Percentiles rank a stretch among this genome's conserved stretches.
Conservation (phyloP, 1,140 invertebrate genomes). For the Planococcus citri region DNA sequence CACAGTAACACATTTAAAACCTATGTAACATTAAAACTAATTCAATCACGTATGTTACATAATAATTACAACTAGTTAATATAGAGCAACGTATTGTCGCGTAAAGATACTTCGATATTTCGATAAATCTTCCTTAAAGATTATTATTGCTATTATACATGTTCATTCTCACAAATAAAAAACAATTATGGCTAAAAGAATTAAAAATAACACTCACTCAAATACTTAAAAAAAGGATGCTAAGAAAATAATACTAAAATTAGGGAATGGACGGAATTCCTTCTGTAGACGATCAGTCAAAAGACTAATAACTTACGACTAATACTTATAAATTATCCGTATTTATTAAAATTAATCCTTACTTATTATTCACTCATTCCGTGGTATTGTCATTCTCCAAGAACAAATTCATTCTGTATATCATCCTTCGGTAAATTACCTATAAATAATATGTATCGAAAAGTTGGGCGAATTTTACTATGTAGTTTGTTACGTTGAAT, state of each 20-base stretch:
- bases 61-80: background rate
- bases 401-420: background rate
- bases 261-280: background rate
- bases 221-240: background rate
- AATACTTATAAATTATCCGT: background rate
- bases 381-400: background rate
- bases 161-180: background rate
- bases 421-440: too few relatives aligned
- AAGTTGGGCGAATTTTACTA: too few relatives aligned
- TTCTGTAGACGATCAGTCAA: background rate
- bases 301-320: background rate
- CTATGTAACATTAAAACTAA: too few relatives aligned
- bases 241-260: background rate
- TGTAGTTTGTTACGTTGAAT: too few relatives aligned
- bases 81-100: background rate
- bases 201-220: background rate
- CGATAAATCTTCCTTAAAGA: background rate
- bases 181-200: background rate
- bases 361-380: background rate
- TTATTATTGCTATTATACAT: background rate
- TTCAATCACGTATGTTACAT: too few relatives aligned
- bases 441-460: too few relatives aligned
- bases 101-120: background rate
- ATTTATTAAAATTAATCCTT: background rate
- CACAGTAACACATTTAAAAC: too few relatives aligned